phyloP scores from a whole-genome alignment of 2,797 vertebrate species.

The Falco columbarius region DNA sequence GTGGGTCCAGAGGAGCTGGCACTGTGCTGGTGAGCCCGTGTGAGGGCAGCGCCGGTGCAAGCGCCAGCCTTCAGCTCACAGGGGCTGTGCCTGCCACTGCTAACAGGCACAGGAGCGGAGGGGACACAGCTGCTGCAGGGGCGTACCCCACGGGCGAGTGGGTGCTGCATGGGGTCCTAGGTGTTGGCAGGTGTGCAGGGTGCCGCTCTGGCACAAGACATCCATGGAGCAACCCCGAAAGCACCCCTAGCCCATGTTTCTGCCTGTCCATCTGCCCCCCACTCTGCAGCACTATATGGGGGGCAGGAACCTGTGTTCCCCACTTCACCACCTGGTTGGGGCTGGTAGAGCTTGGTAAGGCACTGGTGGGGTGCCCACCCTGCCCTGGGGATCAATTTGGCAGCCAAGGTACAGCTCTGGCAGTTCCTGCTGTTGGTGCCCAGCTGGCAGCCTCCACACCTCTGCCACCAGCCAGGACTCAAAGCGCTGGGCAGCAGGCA shows the following conservation, averaged over 20 bases:
- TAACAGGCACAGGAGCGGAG: background rate
- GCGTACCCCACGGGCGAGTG: rapidly evolving
- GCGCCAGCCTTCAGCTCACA: background rate
- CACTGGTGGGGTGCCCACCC: background rate
- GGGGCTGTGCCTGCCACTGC: background rate
- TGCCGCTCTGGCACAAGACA: rapidly evolving
- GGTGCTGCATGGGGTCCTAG: background rate
- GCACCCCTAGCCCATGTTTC: background rate
- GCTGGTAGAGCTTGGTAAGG: background rate
- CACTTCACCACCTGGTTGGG: rapidly evolving
- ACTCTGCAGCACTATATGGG: background rate
- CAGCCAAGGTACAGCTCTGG: background rate
- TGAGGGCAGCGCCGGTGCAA: background rate
- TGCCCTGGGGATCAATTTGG: rapidly evolving
- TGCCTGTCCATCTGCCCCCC: background rate
- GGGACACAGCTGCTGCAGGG: rapidly evolving
- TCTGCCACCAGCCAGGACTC: background rate
- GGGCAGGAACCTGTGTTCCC: background rate
- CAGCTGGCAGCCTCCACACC: rapidly evolving
- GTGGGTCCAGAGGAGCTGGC: background rate
- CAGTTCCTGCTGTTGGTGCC: background rate
- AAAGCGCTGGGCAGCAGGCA: background rate
- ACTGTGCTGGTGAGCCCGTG: background rate
- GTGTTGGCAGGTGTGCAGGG: background rate
- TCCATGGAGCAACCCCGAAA: background rate